phyloP scores from a whole-genome alignment of 2,888 invertebrate species.

The Drosophila villosipedis region DNA sequence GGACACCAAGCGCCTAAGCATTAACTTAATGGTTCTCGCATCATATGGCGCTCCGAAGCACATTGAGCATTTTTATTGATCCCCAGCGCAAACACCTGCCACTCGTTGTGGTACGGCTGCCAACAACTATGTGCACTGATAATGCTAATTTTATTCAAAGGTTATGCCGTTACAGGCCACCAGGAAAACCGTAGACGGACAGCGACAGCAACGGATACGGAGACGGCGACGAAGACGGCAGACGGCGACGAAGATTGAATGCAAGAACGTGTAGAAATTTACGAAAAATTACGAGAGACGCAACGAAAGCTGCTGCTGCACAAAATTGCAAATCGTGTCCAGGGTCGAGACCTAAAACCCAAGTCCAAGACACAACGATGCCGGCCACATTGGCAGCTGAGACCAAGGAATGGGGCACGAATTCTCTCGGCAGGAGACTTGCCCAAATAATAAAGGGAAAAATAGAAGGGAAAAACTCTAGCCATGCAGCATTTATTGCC shows the following conservation, averaged over 20 bases:
- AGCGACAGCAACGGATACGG: not conserved
- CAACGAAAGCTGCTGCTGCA: conserved; percentile 63
- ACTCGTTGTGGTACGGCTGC: conserved; percentile 33
- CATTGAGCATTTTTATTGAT: conserved; percentile 78
- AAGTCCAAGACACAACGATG: conserved; percentile 29
- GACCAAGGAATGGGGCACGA: conserved; percentile 33
- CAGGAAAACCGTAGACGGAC: conserved; percentile 26
- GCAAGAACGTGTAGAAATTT: conserved; percentile 81
- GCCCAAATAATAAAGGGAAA: conserved; percentile 3
- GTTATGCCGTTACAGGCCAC: conserved; percentile 70
- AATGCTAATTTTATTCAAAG: conserved; percentile 82
- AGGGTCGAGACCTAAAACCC: conserved; percentile 49
- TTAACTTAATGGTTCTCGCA: conserved; percentile 59
- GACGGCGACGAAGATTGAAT: conserved; percentile 80
- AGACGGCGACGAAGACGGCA: not conserved
- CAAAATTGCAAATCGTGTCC: conserved; percentile 80
- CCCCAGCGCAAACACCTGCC: conserved; percentile 60
- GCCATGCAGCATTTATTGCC: conserved; percentile 82
- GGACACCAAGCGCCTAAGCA: not conserved
- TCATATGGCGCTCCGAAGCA: conserved; percentile 62
- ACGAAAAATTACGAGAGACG: conserved; percentile 78
- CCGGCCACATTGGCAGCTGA: conserved; percentile 50
- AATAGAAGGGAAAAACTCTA: conserved; percentile 17
- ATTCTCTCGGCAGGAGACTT: conserved; percentile 28
- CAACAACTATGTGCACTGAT: conserved; percentile 49